Percentiles rank a stretch among this genome's conserved stretches.
These are phyloP conservation scores for Drosophila bocki DNA, from an alignment of 1,140 invertebrate genomes.

Conservation along the genomic window DNA sequence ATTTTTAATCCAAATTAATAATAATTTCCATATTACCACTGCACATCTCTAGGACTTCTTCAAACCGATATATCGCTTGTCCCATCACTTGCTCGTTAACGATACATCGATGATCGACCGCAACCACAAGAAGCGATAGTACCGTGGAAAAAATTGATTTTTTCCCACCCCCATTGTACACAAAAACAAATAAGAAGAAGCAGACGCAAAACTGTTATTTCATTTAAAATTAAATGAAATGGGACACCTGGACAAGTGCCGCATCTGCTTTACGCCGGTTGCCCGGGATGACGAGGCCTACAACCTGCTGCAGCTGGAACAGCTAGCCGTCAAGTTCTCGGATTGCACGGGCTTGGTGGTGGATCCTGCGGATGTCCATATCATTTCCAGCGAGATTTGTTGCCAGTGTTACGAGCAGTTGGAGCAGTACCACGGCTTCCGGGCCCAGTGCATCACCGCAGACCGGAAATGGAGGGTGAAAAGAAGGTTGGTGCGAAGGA, in stretches of 20 bases:
- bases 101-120: neutral
- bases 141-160: neutral
- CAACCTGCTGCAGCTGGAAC: constrained; percentile 39
- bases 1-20: too few relatives aligned
- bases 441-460: constrained; percentile 52
- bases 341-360: constrained; percentile 55
- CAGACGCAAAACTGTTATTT: neutral
- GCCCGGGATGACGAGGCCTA: constrained; percentile 12
- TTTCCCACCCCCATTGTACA: constrained; percentile 2
- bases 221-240: neutral
- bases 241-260: constrained; percentile 47
- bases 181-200: constrained; percentile 26
- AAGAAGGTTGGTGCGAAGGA: neutral
- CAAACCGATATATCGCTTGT: neutral
- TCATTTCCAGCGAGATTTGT: constrained; percentile 60
- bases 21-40: too few relatives aligned
- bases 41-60: neutral
- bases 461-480: constrained; percentile 47
- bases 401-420: constrained; percentile 52
- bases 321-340: constrained; percentile 57
- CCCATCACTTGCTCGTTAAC: neutral
- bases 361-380: constrained; percentile 20
- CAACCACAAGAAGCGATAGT: neutral
- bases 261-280: constrained; percentile 48
- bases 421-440: constrained; percentile 62